Conservation (phyloP, 2,888 invertebrate genomes). For the Eupithecia exiguata region DNA sequence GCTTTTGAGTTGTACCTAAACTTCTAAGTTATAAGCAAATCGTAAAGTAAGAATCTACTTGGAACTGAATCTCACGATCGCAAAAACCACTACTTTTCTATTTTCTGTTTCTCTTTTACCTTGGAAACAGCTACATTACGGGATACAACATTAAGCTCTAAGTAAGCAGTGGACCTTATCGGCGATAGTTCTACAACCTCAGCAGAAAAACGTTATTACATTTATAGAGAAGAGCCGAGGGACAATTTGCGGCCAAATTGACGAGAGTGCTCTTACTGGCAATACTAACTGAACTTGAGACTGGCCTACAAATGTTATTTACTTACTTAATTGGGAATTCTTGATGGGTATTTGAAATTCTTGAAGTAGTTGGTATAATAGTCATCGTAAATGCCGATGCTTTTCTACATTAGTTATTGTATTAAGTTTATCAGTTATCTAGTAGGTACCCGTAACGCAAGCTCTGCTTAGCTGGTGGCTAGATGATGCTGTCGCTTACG, state of each 20-base stretch:
- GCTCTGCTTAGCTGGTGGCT: too few relatives aligned
- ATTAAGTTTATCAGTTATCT: too few relatives aligned
- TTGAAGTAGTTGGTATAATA: background rate
- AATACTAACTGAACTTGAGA: constrained; percentile 30
- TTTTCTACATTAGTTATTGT: background rate
- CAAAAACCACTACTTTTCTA: background rate
- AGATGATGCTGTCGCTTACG: too few relatives aligned
- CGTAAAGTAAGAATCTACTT: background rate
- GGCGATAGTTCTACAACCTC: constrained; percentile 27
- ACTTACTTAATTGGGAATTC: background rate
- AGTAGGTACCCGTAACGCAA: too few relatives aligned
- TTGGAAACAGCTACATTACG: constrained; percentile 6
- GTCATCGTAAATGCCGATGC: background rate
- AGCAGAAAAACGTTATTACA: constrained; percentile 41
- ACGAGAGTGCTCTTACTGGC: constrained; percentile 32
- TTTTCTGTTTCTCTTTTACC: background rate
- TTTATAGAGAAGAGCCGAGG: constrained; percentile 33
- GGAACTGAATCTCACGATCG: background rate
- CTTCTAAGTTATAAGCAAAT: background rate
- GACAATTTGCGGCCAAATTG: constrained; percentile 38
- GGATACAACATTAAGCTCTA: constrained; percentile 23
- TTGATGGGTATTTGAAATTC: background rate
- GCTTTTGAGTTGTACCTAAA: too few relatives aligned
- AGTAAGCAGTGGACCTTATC: constrained; percentile 22
- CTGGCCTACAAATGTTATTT: background rate